A percentile compares a stretch with the other conserved stretches of the same genome.
Evolutionary conservation across 92 coral and sea anemone species (phyloP).

Genomic region (Plumapathes pennacea): DNA sequence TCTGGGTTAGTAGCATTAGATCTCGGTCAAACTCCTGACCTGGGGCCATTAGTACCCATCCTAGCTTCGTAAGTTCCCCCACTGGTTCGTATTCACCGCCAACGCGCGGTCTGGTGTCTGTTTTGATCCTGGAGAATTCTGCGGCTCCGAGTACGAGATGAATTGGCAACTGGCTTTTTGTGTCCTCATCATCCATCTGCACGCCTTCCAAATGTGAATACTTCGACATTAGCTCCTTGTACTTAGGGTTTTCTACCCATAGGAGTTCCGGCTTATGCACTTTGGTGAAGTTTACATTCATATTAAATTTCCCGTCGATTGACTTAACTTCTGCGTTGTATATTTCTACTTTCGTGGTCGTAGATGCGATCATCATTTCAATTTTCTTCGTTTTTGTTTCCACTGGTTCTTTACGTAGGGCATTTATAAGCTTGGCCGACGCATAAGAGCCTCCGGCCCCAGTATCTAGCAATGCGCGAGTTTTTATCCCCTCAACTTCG

Average conservation of each 20-base stretch:
- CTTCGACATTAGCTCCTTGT: constrained; percentile 6
- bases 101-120: constrained; percentile 7
- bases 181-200: constrained; percentile 3
- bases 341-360: constrained; percentile 31
- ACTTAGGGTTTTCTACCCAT: constrained; percentile 40
- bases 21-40: constrained; percentile 12
- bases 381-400: constrained; percentile 31
- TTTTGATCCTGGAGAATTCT: constrained; percentile 11
- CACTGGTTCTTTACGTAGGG: constrained; percentile 24
- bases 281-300: constrained; percentile 44
- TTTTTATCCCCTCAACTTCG: constrained; percentile 35
- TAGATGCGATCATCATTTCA: constrained; percentile 56
- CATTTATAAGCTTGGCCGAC: constrained; percentile 38
- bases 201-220: constrained; percentile 24
- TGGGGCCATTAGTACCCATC: constrained; percentile 12
- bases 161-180: constrained; percentile 11
- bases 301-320: constrained; percentile 28
- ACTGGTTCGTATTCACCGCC: constrained; percentile 13
- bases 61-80: constrained; percentile 23
- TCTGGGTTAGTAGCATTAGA: constrained; percentile 24
- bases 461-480: constrained; percentile 34
- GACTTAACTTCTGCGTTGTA: constrained; percentile 33
- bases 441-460: constrained; percentile 56
- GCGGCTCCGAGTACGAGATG: constrained; percentile 15
- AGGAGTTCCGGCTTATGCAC: constrained; percentile 63